A percentile compares a stretch with the other conserved stretches of the same genome.
phyloP scores from a whole-genome alignment of 37 sponge, comb jelly and placozoan species.

The Haliclona indistincta region DNA sequence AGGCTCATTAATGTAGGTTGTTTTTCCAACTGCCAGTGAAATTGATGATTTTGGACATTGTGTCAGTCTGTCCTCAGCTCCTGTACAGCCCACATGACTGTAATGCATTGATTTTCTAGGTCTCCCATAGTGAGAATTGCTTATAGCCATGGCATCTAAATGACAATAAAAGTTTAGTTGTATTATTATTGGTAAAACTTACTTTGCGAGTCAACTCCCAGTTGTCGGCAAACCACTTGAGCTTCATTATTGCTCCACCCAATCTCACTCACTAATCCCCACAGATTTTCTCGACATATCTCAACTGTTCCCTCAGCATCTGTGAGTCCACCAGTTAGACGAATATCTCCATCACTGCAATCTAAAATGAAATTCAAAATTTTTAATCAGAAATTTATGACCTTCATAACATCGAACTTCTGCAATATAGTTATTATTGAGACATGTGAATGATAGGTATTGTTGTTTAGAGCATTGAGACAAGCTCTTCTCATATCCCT shows the following conservation, averaged over 20 bases:
- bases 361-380: too few relatives aligned
- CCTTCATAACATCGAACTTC: background rate
- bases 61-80: constrained; percentile 5
- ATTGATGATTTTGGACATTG: background rate
- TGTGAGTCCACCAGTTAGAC: background rate
- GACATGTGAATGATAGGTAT: background rate
- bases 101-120: background rate
- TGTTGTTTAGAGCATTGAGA: background rate
- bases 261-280: background rate
- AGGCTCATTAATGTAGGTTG: background rate
- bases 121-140: background rate
- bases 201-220: background rate
- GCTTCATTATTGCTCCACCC: background rate
- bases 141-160: background rate
- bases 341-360: constrained; percentile 3
- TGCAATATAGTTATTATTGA: background rate
- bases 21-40: background rate
- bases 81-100: background rate
- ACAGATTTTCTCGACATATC: background rate
- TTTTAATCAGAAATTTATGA: too few relatives aligned
- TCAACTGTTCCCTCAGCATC: background rate
- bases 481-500: background rate
- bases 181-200: background rate
- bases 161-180: too few relatives aligned
- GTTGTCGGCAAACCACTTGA: constrained; percentile 2